These are phyloP conservation scores for Blastomussa wellsi DNA, from an alignment of 92 coral and sea anemone genomes.

Conservation along the genomic window DNA sequence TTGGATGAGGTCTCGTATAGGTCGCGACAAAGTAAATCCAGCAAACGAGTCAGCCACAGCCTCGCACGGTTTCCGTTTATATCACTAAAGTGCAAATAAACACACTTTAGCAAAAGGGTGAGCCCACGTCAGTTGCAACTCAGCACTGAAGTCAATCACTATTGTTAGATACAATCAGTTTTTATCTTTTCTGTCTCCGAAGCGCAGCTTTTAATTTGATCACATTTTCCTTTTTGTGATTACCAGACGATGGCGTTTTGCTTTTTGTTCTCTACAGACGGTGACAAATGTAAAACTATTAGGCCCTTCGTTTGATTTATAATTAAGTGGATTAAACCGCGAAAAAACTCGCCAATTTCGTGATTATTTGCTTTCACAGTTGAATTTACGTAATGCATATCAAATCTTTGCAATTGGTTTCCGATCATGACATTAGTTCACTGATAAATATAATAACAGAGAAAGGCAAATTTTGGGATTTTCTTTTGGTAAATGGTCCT, in stretches of 20 bases:
- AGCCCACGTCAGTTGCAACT: neutral
- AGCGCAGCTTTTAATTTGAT: neutral
- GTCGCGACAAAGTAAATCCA: neutral
- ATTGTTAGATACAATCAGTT: neutral
- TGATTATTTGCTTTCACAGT: neutral
- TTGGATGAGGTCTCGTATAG: neutral
- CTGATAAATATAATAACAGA: neutral
- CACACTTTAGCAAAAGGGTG: neutral
- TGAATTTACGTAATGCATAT: neutral
- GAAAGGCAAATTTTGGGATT: neutral
- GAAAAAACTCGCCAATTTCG: neutral
- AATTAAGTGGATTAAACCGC: neutral
- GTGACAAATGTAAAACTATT: neutral
- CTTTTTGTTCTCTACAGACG: neutral
- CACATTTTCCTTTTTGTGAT: neutral
- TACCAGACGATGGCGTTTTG: neutral
- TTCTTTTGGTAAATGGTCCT: neutral
- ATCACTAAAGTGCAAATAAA: neutral
- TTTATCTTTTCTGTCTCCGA: neutral
- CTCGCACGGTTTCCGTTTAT: neutral
- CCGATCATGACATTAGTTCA: neutral
- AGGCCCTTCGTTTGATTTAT: neutral
- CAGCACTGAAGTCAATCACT: neutral
- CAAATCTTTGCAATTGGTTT: neutral
- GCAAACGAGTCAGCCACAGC: neutral